A percentile compares a stretch with the other conserved stretches of the same genome.
Conservation (phyloP, 2,888 invertebrate genomes). For the Gari tellinella region DNA sequence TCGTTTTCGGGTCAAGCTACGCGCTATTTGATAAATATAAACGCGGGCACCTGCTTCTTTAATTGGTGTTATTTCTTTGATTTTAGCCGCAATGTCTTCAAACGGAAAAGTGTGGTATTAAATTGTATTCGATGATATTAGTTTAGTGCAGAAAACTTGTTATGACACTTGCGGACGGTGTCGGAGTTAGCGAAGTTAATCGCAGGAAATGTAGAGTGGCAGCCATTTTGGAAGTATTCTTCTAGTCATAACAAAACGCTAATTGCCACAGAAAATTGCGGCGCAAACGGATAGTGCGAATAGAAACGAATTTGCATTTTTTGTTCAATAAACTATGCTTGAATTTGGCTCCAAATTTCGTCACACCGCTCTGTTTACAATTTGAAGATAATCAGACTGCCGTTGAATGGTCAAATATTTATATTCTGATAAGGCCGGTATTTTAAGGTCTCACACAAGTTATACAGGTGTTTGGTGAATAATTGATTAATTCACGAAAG, state of each 20-base stretch:
- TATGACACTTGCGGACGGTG: too few relatives aligned
- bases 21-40: slow-evolving; percentile 1
- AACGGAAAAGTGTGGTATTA: neutral
- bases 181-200: too few relatives aligned
- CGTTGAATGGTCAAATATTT: slow-evolving; percentile 8
- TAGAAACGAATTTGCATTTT: too few relatives aligned
- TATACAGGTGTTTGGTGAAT: too few relatives aligned
- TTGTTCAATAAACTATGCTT: slow-evolving; percentile 1
- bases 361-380: slow-evolving; percentile 22
- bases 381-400: neutral
- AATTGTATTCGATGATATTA: too few relatives aligned
- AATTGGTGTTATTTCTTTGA: neutral
- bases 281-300: too few relatives aligned
- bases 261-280: slow-evolving; percentile 9
- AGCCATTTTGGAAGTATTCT: slow-evolving; percentile 70
- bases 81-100: too few relatives aligned
- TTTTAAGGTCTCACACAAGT: too few relatives aligned
- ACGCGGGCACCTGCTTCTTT: slow-evolving; percentile 51
- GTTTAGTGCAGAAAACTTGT: too few relatives aligned
- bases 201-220: slow-evolving; percentile 23
- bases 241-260: neutral
- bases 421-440: slow-evolving; percentile 25
- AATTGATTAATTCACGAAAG: too few relatives aligned
- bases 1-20: slow-evolving; percentile 35
- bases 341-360: slow-evolving; percentile 50